A percentile compares a stretch with the other conserved stretches of the same genome.
Evolutionary conservation across 1,140 invertebrate species (phyloP).

Genomic region (Yoshiicerus persimilis): DNA sequence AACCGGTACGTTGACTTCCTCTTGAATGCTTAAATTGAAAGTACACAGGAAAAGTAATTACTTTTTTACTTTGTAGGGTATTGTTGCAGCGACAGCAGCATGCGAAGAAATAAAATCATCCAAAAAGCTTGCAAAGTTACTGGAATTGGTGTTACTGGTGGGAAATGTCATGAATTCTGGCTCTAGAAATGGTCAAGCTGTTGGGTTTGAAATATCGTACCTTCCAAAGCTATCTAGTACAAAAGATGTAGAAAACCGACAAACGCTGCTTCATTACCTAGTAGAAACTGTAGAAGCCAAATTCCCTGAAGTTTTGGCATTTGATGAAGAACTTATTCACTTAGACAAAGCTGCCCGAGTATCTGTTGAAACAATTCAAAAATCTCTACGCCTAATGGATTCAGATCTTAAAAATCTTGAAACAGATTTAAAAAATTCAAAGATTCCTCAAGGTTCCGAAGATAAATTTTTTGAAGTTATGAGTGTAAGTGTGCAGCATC

Average conservation of each 20-base stretch:
- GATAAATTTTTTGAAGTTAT: slow-evolving; percentile 83
- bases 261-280: slow-evolving; percentile 89
- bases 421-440: slow-evolving; percentile 80
- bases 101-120: slow-evolving; percentile 92
- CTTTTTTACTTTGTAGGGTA: slow-evolving; percentile 63
- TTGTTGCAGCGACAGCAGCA: slow-evolving; percentile 90
- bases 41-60: no score
- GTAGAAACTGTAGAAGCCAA: slow-evolving; percentile 85
- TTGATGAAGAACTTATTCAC: slow-evolving; percentile 84
- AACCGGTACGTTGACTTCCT: slow-evolving; percentile 84
- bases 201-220: slow-evolving; percentile 96
- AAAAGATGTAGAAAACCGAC: slow-evolving; percentile 90
- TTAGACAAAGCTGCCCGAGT: slow-evolving; percentile 79
- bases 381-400: slow-evolving; percentile 83
- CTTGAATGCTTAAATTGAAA: no score
- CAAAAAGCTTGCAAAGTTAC: slow-evolving; percentile 83
- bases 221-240: slow-evolving; percentile 92
- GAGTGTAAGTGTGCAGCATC: slow-evolving; percentile 63
- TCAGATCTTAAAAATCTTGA: slow-evolving; percentile 80
- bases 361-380: slow-evolving; percentile 81
- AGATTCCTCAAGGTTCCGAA: slow-evolving; percentile 71
- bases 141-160: slow-evolving; percentile 85
- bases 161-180: slow-evolving; percentile 96
- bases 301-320: slow-evolving; percentile 79
- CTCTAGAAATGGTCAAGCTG: slow-evolving; percentile 86